Base-by-base conservation (phyloP, 2,113 vertebrate species). In the Ranitomeya variabilis region DNA sequence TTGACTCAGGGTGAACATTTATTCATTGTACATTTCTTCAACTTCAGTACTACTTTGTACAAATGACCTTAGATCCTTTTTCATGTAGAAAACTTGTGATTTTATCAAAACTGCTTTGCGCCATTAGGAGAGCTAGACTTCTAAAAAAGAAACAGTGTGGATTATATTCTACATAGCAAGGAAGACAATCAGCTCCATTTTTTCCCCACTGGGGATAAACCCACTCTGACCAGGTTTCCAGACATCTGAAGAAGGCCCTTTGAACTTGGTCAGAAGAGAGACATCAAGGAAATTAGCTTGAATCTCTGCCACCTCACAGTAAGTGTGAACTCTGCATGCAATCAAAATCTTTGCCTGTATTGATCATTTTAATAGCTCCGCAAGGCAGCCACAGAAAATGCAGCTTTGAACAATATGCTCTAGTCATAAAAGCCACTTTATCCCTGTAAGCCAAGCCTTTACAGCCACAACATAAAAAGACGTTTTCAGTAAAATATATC, bases 351-450 rank as follows among this genome's bases (percentile, higher is more conserved):
- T 69, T 85, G 9, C 51, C 23, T 69, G 87, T 77, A 89, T 89
- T 89, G 87, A 89, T 89, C 87, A 89, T 89, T 89, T 89, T 89
- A 89, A 89, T 89, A 83, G 87, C 87, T 79, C 82, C 26, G 26
- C 73, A 71, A 89, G 87, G 21, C 81, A 69, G 55, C 62, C 71
- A 88, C 62, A 37, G 23, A 88, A 84, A 79, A 67, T 3, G 57
- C 73, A 66, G 87, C 87, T 84, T 89, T 89, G 87, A 89, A 89
- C 87, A 89, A 89, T 89, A 54, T 78, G 62, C 73, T 60, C 51
- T 51, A 89, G 82, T 77, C 82, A 84, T 89, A 89, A 89, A 89
- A 89, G 87, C 82, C 74, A 85, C 73, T 89, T 88, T 89, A 89
- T 89, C 87, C 81, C 82, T 89, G 82, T 79, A 82, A 89, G 87